Evolutionary conservation across 2,797 vertebrate genomes (phyloP).

Genomic region (Tenualosa ilisha): DNA sequence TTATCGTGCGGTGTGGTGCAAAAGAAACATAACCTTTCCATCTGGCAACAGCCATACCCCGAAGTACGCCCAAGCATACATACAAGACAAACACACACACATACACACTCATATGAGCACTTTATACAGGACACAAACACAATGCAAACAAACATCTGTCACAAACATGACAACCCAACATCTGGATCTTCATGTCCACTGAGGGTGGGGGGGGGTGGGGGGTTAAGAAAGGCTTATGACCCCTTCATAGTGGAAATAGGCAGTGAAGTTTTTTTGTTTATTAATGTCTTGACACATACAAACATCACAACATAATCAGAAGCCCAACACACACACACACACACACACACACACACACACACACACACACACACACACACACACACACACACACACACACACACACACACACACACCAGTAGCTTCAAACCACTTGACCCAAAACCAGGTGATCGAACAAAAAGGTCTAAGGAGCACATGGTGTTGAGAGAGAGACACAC

Average conservation of each 20-base stretch:
- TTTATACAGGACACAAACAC: background rate
- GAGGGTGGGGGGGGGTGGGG: background rate
- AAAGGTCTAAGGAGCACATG: background rate
- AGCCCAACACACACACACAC: background rate
- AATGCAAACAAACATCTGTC: background rate
- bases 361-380: background rate
- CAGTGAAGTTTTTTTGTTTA: background rate
- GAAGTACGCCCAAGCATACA: background rate
- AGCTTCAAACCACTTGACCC: background rate
- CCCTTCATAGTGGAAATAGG: background rate
- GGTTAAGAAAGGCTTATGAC: background rate
- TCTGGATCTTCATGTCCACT: background rate
- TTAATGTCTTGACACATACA: background rate
- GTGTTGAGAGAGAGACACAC: background rate
- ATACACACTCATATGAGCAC: background rate
- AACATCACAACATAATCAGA: constrained; percentile 1
- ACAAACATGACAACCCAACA: background rate
- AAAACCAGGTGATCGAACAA: background rate
- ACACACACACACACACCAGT: background rate
- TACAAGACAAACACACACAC: background rate
- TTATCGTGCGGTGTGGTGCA: background rate
- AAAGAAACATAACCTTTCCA: background rate
- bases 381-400: background rate
- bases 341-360: background rate
- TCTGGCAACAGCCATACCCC: background rate